phyloP scores from a whole-genome alignment of 1,140 invertebrate genomes.

The Procambarus virginalis region DNA sequence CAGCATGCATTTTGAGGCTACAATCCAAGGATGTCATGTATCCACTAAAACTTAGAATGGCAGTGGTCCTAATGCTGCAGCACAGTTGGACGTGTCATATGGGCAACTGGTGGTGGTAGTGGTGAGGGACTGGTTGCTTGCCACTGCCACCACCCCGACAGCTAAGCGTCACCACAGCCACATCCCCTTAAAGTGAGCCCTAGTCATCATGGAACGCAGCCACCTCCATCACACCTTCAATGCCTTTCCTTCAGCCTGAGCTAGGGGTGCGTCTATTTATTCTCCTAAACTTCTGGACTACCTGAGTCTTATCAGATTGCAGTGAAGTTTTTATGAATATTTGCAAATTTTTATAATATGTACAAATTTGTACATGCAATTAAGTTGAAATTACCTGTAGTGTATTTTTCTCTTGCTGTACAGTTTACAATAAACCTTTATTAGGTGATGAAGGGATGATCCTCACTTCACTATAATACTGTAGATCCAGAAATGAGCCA shows the following conservation, averaged over 20 bases:
- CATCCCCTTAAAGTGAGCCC: not conserved
- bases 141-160: not conserved
- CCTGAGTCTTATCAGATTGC: not conserved
- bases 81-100: not conserved
- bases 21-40: not conserved
- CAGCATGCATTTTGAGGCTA: not conserved
- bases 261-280: not conserved
- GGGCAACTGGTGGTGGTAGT: not conserved
- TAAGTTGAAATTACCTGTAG: not conserved
- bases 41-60: not conserved
- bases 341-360: not conserved
- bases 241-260: not conserved
- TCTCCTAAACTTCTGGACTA: not conserved
- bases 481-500: not conserved
- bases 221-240: not conserved
- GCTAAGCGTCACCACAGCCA: not conserved
- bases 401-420: not conserved
- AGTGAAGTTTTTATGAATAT: not conserved
- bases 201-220: not conserved
- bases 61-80: not conserved
- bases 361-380: not conserved
- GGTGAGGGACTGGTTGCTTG: not conserved
- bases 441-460: not conserved
- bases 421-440: not conserved
- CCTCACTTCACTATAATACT: constrained; percentile 15